These are phyloP conservation scores for Lampropteryx suffumata DNA, from an alignment of 2,888 invertebrate species.

Conservation along the genomic window DNA sequence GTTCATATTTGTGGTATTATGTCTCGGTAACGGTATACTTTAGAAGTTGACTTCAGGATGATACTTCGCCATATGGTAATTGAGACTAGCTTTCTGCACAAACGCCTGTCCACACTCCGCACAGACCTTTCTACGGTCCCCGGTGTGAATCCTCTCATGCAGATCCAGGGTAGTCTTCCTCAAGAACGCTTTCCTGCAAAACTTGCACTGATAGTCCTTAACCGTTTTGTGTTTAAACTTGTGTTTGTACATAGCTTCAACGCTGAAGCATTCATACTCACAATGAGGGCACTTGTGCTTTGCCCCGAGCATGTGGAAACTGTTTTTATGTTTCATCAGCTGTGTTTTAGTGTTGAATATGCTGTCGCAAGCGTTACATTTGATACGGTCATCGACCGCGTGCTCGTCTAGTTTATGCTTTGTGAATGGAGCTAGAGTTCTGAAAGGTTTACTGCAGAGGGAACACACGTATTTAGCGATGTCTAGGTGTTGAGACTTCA, in stretches of 20 bases:
- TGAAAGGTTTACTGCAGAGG: neutral
- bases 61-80: conserved; percentile 72
- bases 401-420: conserved; percentile 39
- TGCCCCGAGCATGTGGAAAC: conserved; percentile 24
- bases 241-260: conserved; percentile 14
- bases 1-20: no score
- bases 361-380: conserved; percentile 36
- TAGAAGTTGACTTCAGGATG: conserved; percentile 69
- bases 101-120: conserved; percentile 67
- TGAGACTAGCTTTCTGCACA: conserved; percentile 72
- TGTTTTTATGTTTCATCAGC: conserved; percentile 5
- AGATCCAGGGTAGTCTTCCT: conserved; percentile 56
- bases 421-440: neutral
- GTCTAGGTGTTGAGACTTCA: conserved; percentile 3
- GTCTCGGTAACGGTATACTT: no score
- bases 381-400: conserved; percentile 34
- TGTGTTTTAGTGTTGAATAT: conserved; percentile 23
- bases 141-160: conserved; percentile 71
- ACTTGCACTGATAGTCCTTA: conserved; percentile 68
- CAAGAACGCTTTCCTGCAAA: conserved; percentile 70
- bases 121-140: conserved; percentile 65
- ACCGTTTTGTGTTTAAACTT: conserved; percentile 57
- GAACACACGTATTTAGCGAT: neutral
- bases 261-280: conserved; percentile 14
- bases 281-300: conserved; percentile 27